Evolutionary conservation across 2,888 invertebrate species (phyloP).

Genomic region (Phalangium opilio): DNA sequence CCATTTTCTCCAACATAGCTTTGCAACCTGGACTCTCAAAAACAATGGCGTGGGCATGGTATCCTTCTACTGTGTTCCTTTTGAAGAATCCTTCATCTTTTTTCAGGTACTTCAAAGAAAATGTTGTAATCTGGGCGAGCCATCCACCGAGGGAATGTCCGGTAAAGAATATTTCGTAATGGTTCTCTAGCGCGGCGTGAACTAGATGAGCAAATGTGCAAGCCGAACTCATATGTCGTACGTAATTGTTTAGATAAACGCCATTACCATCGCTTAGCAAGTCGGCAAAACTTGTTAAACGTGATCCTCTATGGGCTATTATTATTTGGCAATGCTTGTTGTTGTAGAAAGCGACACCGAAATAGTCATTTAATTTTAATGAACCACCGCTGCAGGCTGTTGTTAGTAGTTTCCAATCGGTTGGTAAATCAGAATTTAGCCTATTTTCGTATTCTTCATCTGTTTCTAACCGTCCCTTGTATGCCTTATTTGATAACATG

Average conservation of each 20-base stretch:
- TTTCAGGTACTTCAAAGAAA: constrained; percentile 1
- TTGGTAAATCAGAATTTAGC: too few relatives aligned
- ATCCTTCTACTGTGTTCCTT: background rate
- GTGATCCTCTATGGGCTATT: background rate
- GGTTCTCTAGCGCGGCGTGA: background rate
- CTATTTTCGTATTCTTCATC: background rate
- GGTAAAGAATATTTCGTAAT: background rate
- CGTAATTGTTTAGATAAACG: background rate
- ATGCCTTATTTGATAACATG: background rate
- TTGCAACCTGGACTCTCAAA: constrained; percentile 1
- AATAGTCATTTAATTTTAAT: background rate
- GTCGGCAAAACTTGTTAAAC: background rate
- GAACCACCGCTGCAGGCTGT: background rate
- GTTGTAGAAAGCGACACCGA: constrained; percentile 1
- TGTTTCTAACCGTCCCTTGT: background rate
- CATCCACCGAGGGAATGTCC: constrained; percentile 3
- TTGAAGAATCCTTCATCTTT: background rate
- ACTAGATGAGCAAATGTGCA: background rate
- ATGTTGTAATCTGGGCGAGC: background rate
- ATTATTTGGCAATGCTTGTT: background rate
- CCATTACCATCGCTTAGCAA: background rate
- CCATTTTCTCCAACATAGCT: background rate
- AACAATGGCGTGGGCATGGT: background rate
- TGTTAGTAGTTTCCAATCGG: background rate
- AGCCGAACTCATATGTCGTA: constrained; percentile 3